phyloP scores from a whole-genome alignment of 2,113 vertebrate genomes.

The Phylloscopus whistleri region DNA sequence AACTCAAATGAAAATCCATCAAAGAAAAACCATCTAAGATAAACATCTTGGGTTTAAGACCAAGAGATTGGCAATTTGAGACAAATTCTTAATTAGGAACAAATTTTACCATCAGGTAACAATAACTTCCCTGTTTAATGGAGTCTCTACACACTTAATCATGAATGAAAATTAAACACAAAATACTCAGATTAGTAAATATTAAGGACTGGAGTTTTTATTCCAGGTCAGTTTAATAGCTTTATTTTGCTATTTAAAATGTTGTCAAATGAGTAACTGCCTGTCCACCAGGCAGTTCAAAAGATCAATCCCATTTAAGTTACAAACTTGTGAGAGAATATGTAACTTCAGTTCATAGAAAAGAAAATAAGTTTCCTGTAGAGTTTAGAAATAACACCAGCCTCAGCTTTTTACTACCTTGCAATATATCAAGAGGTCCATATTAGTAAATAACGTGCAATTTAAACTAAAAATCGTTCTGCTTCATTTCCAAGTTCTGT shows the following conservation, averaged over 20 bases:
- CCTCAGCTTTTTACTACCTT: neutral
- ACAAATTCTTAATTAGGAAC: neutral
- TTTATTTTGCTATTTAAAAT: neutral
- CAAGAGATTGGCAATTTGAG: neutral
- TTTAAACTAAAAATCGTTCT: neutral
- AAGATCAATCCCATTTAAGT: neutral
- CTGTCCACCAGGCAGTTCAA: neutral
- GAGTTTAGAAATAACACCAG: neutral
- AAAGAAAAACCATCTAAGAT: neutral
- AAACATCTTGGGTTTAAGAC: neutral
- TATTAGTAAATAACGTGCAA: neutral
- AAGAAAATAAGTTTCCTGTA: neutral
- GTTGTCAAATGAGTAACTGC: neutral
- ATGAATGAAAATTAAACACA: neutral
- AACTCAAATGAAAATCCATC: neutral
- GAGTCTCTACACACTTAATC: neutral
- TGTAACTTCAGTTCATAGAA: neutral
- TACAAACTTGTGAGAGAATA: neutral
- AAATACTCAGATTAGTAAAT: neutral
- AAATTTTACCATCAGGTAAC: neutral
- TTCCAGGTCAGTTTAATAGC: neutral
- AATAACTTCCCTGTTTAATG: neutral
- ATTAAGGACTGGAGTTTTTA: neutral
- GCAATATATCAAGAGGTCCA: neutral
- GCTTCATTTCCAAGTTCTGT: neutral